Conservation (phyloP, 2,888 invertebrate genomes). For the Liopterus haemorrhoidalis region DNA sequence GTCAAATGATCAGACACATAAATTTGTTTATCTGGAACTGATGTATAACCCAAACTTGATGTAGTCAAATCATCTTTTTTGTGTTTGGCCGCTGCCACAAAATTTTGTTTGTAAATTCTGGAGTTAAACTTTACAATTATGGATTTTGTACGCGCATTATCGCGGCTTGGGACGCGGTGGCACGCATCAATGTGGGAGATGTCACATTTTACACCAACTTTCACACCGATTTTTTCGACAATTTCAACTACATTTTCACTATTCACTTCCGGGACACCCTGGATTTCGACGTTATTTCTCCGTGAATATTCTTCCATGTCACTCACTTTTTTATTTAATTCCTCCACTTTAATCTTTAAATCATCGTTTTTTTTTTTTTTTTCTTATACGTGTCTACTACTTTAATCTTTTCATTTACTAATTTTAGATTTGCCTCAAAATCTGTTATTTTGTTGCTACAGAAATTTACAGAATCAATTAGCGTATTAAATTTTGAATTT, state of each 20-base stretch:
- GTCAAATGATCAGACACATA: no score
- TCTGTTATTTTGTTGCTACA: conserved; percentile 2
- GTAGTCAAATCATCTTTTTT: no score
- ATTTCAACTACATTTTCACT: conserved; percentile 1
- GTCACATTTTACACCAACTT: background rate
- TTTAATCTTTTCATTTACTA: conserved; percentile 1
- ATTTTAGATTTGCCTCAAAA: background rate
- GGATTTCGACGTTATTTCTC: background rate
- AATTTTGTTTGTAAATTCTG: background rate
- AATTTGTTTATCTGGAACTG: no score
- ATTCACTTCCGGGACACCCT: background rate
- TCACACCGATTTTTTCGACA: background rate
- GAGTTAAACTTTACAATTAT: conserved; percentile 1
- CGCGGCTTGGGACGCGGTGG: background rate
- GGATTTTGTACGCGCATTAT: background rate
- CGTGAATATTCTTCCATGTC: conserved; percentile 3
- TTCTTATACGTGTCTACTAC: background rate
- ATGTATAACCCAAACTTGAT: no score
- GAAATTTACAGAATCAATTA: conserved; percentile 2
- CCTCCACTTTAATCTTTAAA: background rate
- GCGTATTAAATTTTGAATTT: no score
- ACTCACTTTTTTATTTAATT: conserved; percentile 4
- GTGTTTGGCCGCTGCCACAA: background rate
- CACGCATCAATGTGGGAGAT: background rate
- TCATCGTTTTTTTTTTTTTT: background rate